A percentile compares a stretch with the other conserved stretches of the same genome.
These are phyloP conservation scores for Aegithalos caudatus DNA, from an alignment of 2,113 vertebrate genomes.

Conservation along the genomic window DNA sequence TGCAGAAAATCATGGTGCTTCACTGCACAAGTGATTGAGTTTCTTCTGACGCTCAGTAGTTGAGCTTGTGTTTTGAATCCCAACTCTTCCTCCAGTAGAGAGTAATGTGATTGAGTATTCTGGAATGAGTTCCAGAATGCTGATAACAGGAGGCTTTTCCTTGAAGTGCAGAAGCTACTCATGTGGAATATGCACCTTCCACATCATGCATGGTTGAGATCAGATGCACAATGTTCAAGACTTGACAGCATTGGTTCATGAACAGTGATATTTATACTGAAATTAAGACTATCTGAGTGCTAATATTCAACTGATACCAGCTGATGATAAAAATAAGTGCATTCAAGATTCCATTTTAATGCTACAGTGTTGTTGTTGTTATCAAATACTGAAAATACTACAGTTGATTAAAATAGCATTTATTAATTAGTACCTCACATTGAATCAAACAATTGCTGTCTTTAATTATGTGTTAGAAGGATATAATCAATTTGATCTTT, in stretches of 20 bases:
- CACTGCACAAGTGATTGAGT: background rate
- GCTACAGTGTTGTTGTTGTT: background rate
- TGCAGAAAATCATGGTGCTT: background rate
- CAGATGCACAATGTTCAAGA: background rate
- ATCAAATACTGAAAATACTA: background rate
- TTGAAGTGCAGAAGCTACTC: background rate
- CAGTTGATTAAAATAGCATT: background rate
- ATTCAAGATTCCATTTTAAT: background rate
- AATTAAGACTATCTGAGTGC: background rate
- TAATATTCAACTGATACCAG: background rate
- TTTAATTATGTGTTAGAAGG: background rate
- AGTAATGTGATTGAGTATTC: conserved; percentile 10
- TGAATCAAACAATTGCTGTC: background rate
- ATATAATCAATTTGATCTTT: background rate
- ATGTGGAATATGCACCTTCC: conserved; percentile 48
- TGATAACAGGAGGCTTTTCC: conserved; percentile 19
- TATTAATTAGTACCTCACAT: background rate
- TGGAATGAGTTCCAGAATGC: conserved; percentile 26
- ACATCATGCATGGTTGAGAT: conserved; percentile 6
- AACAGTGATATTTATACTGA: background rate
- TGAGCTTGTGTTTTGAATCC: conserved; percentile 37
- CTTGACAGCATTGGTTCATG: conserved; percentile 1
- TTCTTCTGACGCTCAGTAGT: background rate
- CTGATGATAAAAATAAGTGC: background rate
- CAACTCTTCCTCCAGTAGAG: background rate